Evolutionary conservation across 2,888 invertebrate species (phyloP).

Genomic region (Ashinkailepas kermadecensis): DNA sequence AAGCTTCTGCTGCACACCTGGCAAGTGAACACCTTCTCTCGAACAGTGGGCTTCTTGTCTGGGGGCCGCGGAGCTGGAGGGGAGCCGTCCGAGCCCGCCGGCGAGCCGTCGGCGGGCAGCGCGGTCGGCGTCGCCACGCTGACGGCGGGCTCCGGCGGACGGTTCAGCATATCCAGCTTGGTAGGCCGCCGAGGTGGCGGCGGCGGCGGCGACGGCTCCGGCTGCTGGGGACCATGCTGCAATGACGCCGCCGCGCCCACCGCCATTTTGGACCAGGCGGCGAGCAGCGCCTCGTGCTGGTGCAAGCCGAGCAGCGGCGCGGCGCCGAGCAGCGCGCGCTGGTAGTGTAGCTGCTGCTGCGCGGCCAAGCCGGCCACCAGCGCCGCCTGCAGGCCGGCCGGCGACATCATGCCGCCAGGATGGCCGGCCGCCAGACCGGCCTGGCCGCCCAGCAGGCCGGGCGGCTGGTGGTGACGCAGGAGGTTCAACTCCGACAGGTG

Average conservation of each 20-base stretch:
- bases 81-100: not conserved
- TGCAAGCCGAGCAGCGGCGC: not conserved
- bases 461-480: not conserved
- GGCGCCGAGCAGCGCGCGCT: slow-evolving; percentile 11
- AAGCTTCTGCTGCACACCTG: slow-evolving; percentile 79
- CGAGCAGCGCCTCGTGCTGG: slow-evolving; percentile 12
- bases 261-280: slow-evolving; percentile 19
- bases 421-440: not conserved
- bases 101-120: not conserved
- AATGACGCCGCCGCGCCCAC: not conserved
- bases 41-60: not conserved
- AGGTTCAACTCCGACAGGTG: not conserved
- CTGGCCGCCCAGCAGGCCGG: slow-evolving; percentile 5
- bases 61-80: not conserved
- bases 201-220: not conserved
- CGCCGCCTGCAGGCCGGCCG: slow-evolving; percentile 7
- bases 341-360: slow-evolving; percentile 24
- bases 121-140: not conserved
- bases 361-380: slow-evolving; percentile 13
- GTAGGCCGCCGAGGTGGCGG: not conserved
- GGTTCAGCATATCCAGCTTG: too few species aligned
- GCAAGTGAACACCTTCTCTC: slow-evolving; percentile 79
- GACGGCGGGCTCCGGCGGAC: not conserved
- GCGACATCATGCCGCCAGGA: not conserved
- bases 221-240: not conserved